Conservation (phyloP, 2,113 vertebrate species). For the Antechinus flavipes region DNA sequence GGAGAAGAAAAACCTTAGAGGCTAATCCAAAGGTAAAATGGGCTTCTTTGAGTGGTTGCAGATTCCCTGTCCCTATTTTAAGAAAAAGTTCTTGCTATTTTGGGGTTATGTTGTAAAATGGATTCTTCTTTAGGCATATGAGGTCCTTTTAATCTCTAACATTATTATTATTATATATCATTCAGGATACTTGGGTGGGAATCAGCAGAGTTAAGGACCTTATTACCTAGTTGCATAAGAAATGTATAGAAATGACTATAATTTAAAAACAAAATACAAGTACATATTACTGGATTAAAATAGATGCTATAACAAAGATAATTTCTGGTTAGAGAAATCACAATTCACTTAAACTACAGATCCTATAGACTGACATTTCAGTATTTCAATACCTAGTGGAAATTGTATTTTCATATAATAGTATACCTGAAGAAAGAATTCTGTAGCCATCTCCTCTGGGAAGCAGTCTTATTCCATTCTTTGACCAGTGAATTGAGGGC, state of each 20-base stretch:
- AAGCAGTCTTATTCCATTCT: conserved; percentile 89
- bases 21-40: no score
- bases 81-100: no score
- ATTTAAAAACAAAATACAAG: background rate
- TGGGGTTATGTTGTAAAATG: no score
- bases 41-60: no score
- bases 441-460: conserved; percentile 88
- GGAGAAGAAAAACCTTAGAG: no score
- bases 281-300: background rate
- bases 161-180: no score
- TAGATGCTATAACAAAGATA: background rate
- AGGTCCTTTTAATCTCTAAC: no score
- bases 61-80: no score
- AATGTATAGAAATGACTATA: background rate
- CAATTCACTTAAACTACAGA: background rate
- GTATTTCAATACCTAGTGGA: background rate
- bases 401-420: background rate
- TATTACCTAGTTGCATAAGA: no score
- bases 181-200: no score
- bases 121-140: no score
- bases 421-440: conserved; percentile 92
- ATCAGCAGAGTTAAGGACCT: no score
- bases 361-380: background rate
- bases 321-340: background rate
- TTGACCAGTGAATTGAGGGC: conserved; percentile 93